Evolutionary conservation across 2,797 vertebrate species (phyloP), one percentile per base, ranked within the genome.

Genomic region (Carcharodon carcharias): DNA sequence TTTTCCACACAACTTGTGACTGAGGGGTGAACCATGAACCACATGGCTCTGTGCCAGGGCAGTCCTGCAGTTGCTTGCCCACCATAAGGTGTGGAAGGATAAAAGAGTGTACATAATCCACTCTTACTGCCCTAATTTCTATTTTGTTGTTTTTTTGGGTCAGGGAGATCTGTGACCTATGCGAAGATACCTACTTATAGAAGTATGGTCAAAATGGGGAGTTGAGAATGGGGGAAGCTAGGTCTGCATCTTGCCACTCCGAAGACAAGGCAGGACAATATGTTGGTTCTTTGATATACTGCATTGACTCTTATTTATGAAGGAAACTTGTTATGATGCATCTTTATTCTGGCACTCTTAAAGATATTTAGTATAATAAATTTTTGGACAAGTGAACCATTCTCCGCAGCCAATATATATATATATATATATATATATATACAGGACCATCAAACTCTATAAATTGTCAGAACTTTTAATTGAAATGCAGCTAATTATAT

Each of bases 281-380:
- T 93, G 80, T 65, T 93, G 89, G 61, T 65, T 40, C n/a, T 67
- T 93, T 63, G 26, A n/a, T 92, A 92, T 63, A 65, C n/a, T 93
- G 18, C 9, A 65, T 93, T 93, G 91, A 23, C 91, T 61, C 31
- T 63, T 93, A 65, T 40, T 21, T 89, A 3, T 77, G 21, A 50
- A 85, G 82, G 82, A 40, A 21, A 40, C 8, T 93, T 65, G 21
- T 93, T 63, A 40, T 45, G n/a, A 28, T 93, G 18, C n/a, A 93
- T 93, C 9, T 67, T 67, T 26, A 45, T 67, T 65, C 89, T 61
- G 61, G 7, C 21, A 23, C 11, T 23, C 16, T 4, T 28, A 50
- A 12, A 31, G 58, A 40, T 63, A 26, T 35, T 40, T 92, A 92
- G 58, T 65, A 4, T 23, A 54, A 7, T 5, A n/a, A 35, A 2